These are phyloP conservation scores for Nylanderia fulva DNA, from an alignment of 1,140 invertebrate genomes.

Conservation along the genomic window DNA sequence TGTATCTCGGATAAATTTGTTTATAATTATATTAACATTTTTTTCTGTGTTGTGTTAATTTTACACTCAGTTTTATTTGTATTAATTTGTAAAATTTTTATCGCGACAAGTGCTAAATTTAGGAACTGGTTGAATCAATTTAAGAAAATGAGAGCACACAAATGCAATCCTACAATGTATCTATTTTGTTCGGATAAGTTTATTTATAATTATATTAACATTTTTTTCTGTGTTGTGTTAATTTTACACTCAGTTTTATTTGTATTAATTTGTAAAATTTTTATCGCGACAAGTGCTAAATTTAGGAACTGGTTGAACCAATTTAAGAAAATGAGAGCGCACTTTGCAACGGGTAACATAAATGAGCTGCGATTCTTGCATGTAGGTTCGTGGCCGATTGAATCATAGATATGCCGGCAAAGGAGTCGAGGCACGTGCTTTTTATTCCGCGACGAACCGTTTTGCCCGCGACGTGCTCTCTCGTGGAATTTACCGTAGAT, in stretches of 20 bases:
- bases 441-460: constrained; percentile 31
- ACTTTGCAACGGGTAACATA: neutral
- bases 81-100: neutral
- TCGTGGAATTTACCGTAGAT: constrained; percentile 32
- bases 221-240: neutral
- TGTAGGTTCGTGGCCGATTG: neutral
- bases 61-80: neutral
- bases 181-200: too few species aligned
- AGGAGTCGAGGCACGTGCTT: constrained; percentile 23
- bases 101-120: neutral
- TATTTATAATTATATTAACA: neutral
- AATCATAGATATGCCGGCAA: constrained; percentile 31
- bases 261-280: neutral
- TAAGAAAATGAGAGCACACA: neutral
- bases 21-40: neutral
- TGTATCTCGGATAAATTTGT: too few species aligned
- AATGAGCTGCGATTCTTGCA: neutral
- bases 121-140: neutral
- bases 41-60: neutral
- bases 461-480: constrained; percentile 19
- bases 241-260: neutral
- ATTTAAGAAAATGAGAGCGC: neutral
- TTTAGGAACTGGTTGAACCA: neutral
- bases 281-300: neutral
- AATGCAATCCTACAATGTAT: too few species aligned